These are phyloP conservation scores for Callionymus lyra DNA, from an alignment of 2,113 vertebrate genomes.

Conservation along the genomic window DNA sequence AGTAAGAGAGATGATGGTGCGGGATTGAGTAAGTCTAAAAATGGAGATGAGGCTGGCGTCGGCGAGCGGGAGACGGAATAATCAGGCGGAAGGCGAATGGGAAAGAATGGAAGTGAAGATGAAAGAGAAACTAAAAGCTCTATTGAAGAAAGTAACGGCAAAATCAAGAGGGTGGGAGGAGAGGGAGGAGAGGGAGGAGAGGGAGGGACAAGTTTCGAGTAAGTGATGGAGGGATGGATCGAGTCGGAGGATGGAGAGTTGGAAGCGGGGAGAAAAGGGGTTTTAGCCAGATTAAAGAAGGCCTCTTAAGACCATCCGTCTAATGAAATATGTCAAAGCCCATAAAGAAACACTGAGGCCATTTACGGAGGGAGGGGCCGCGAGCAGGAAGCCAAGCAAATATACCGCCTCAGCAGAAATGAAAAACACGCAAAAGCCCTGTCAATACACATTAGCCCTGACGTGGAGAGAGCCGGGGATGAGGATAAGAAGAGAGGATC, in stretches of 20 bases:
- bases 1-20: constrained; percentile 9
- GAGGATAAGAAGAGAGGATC: constrained; percentile 9
- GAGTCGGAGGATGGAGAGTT: too few species aligned
- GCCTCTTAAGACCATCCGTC: constrained; percentile 83
- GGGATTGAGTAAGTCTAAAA: constrained; percentile 30
- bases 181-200: constrained; percentile 16
- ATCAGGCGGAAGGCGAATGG: constrained; percentile 19
- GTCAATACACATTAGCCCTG: constrained; percentile 81
- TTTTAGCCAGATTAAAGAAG: constrained; percentile 85
- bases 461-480: constrained; percentile 25
- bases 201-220: constrained; percentile 17
- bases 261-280: constrained; percentile 51
- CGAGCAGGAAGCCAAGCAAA: constrained; percentile 28
- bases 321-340: constrained; percentile 96
- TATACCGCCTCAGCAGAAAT: constrained; percentile 50
- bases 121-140: constrained; percentile 17
- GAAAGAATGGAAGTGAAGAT: constrained; percentile 24
- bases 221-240: too few species aligned
- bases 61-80: constrained; percentile 21
- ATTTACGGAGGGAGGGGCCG: constrained; percentile 62
- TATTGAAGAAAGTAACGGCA: constrained; percentile 21
- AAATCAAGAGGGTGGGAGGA: constrained; percentile 6
- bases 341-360: constrained; percentile 80
- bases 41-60: constrained; percentile 23
- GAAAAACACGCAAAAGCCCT: constrained; percentile 71